Evolutionary conservation across 2,888 invertebrate species (phyloP).

Genomic region (Melanophora roralis): DNA sequence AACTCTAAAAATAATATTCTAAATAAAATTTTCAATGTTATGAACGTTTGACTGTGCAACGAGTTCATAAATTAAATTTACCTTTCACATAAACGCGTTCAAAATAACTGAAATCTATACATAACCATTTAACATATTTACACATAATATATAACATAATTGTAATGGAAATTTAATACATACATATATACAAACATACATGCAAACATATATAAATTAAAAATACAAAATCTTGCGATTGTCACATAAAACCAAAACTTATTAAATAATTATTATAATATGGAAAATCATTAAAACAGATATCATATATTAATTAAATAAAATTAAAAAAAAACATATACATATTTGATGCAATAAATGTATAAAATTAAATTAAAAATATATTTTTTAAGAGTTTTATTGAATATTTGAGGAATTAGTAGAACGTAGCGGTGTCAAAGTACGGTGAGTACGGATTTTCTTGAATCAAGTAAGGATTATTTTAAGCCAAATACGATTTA

Average conservation of each 20-base stretch:
- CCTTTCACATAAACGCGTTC: background rate
- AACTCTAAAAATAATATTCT: background rate
- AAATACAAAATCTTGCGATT: constrained; percentile 41
- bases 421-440: no score
- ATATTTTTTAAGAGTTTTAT: constrained; percentile 44
- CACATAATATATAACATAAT: constrained; percentile 8
- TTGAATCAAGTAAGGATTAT: no score
- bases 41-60: constrained; percentile 55
- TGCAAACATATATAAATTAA: constrained; percentile 25
- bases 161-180: constrained; percentile 23
- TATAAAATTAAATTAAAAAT: constrained; percentile 73
- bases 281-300: constrained; percentile 33
- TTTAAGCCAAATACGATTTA: background rate
- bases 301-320: constrained; percentile 58
- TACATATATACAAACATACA: constrained; percentile 14
- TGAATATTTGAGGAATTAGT: no score
- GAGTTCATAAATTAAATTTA: constrained; percentile 41
- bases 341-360: constrained; percentile 76
- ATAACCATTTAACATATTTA: constrained; percentile 22
- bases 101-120: background rate
- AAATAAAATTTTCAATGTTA: constrained; percentile 53
- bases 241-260: constrained; percentile 23
- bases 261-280: constrained; percentile 46
- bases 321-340: constrained; percentile 48
- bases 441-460: no score